phyloP scores from a whole-genome alignment of 2,113 vertebrate genomes.

The Percina caprodes region DNA sequence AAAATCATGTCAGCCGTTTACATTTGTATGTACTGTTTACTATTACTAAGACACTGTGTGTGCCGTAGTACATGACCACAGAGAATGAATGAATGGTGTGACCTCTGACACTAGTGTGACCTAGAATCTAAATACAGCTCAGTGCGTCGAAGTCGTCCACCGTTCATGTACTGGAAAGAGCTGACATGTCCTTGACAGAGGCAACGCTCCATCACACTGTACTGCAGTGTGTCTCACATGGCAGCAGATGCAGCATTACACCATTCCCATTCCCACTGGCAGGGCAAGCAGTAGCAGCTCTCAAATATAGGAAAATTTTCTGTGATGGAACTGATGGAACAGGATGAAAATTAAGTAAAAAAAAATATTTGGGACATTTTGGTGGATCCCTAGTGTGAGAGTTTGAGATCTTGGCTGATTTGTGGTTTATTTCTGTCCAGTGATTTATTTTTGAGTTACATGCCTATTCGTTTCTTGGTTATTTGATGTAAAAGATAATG shows the following conservation, averaged over 20 bases:
- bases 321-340: slow-evolving; percentile 26
- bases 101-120: slow-evolving; percentile 59
- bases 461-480: slow-evolving; percentile 18
- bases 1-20: too few species aligned
- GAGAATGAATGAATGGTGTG: slow-evolving; percentile 46
- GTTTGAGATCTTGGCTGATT: slow-evolving; percentile 46
- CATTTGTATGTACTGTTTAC: background rate
- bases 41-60: background rate
- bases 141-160: background rate
- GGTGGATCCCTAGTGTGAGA: slow-evolving; percentile 44
- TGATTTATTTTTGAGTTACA: slow-evolving; percentile 30
- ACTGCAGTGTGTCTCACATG: slow-evolving; percentile 67
- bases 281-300: slow-evolving; percentile 35
- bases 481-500: slow-evolving; percentile 30
- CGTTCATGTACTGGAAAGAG: slow-evolving; percentile 22
- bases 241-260: slow-evolving; percentile 47
- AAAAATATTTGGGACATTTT: background rate
- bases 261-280: slow-evolving; percentile 40
- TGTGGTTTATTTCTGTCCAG: slow-evolving; percentile 39
- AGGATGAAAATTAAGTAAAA: slow-evolving; percentile 39
- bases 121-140: slow-evolving; percentile 63
- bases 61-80: slow-evolving; percentile 22
- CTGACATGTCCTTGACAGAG: slow-evolving; percentile 55
- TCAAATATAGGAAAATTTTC: slow-evolving; percentile 44
- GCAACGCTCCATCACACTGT: slow-evolving; percentile 51